Evolutionary conservation across 2,113 vertebrate genomes (phyloP).

Genomic region (Dicerorhinus sumatrensis): DNA sequence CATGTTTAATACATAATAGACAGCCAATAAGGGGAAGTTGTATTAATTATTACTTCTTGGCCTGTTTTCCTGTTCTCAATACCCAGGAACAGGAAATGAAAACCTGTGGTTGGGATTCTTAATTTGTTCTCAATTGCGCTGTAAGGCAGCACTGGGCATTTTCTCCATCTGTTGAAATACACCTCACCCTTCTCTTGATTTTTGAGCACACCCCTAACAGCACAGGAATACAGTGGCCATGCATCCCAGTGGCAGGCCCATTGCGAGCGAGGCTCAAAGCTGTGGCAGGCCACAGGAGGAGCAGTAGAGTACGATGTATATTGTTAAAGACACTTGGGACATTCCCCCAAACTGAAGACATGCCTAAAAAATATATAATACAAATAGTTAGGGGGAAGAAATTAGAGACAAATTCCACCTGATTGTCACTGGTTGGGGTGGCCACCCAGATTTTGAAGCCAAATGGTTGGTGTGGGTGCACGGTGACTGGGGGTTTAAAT

Average conservation of each 20-base stretch:
- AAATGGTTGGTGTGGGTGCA: rapidly evolving
- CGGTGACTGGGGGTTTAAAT: rapidly evolving
- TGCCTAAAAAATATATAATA: neutral
- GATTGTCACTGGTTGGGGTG: rapidly evolving
- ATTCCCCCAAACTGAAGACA: neutral
- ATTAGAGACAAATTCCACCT: neutral
- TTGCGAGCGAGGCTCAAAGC: rapidly evolving
- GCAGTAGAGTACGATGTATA: neutral
- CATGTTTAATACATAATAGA: rapidly evolving
- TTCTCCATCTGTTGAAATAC: neutral
- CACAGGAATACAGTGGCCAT: neutral
- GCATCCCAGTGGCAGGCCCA: rapidly evolving
- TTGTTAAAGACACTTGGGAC: neutral
- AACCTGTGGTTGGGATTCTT: neutral
- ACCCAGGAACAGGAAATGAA: neutral
- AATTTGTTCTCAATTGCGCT: neutral
- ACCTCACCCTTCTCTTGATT: neutral
- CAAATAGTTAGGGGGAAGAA: neutral
- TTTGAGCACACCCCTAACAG: neutral
- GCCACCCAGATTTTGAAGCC: neutral
- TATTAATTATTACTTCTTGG: neutral
- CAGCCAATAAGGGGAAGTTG: neutral
- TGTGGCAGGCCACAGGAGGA: rapidly evolving
- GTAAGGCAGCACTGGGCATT: neutral
- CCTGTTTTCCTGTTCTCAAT: neutral